Evolutionary conservation across 2,797 vertebrate species (phyloP), one percentile per base, ranked within the genome.

Genomic region (Brachymystax lenok): DNA sequence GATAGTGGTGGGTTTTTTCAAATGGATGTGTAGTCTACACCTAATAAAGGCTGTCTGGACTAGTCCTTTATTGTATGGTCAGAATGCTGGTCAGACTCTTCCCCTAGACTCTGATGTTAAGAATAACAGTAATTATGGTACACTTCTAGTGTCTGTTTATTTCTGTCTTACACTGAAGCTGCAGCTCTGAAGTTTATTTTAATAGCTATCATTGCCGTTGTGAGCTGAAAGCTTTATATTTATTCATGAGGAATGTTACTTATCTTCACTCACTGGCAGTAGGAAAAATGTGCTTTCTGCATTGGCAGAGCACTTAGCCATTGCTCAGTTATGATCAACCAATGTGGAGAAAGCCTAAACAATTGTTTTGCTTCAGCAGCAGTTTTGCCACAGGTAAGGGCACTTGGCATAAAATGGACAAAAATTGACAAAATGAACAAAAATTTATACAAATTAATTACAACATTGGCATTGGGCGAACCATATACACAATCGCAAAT

Each of bases 1-100:
- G 66, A 73, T 78, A 69, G 46, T 61, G 73, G 19, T 59, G 66
- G 52, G 66, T 30, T 69, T 30, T 64, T 24, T 40, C 40, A 71
- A 73, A 67, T 2, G 64, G 63, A 24, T 40, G 46, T 76, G 51
- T 8, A 21, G 56, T n/a, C 19, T n/a, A n/a, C n/a, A 59, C 40
- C 40, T 46, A 46, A 46, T 46, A 46, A 12, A 46, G 7, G 10
- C 40, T 10, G 40, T 46, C 40, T 46, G 40, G 40, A 46, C 40
- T 46, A 46, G 40, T 46, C 40, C 40, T 46, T 10, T 46, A 12
- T 8, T 46, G 16, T 21, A 7, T 46, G 24, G 61, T 21, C 24
- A 64, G 21, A 2, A 19, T 69, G n/a, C 68, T 69, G 7, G 30
- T 54, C 52, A 19, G 10, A 27, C 12, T 13, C 13, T 66, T 66